Base-by-base conservation (phyloP, 2,888 invertebrate species). In the Drosophila meridiana region DNA sequence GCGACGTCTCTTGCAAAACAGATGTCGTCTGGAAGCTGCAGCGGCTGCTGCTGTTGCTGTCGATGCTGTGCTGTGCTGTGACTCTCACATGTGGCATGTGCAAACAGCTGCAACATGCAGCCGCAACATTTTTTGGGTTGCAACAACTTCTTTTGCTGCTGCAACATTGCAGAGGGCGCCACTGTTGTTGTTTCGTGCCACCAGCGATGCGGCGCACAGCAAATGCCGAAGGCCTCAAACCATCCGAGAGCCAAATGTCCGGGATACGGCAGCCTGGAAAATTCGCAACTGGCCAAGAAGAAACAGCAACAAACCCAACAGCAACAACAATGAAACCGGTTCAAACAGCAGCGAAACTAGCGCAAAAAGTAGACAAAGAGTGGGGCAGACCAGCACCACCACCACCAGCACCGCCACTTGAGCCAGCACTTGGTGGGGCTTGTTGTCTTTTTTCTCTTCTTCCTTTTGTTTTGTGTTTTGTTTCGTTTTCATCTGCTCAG, bases 181-280 rank as follows among this genome's bases (percentile, higher is more conserved):
- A 91, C 88, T 92, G 92, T 92, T 92, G 92, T 92, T 92, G 92
- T 92, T 91, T 89, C 88, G 83, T 92, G 92, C 92, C 92, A 92
- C 92, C 89, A 91, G 87, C 79, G 74, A 85, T 83, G 88, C 86
- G 91, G 91, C 82, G 86, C 89, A 76, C 91, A 89, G 90, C 75
- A 89, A 83, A 78, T 55, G 52, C 63, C 76, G 64, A 63, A 66
- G 56, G 59, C 67, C 73, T 34, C 70, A 70, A 57, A 69, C 59
- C 72, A 38, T 28, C 28, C 13, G 65, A 34, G 34, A 36, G 71
- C 69, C 52, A 50, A 42, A 58, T 53, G 52, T 52, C 76, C 73
- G 81, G 80, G 73, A 79, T 78, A 74, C 55, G 48, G 57, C 65
- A 68, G 77, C 79, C 71, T 73, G 83, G 88, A 89, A 89, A 87